phyloP scores from a whole-genome alignment of 2,113 vertebrate species.

The Gnathonemus longibarbis region DNA sequence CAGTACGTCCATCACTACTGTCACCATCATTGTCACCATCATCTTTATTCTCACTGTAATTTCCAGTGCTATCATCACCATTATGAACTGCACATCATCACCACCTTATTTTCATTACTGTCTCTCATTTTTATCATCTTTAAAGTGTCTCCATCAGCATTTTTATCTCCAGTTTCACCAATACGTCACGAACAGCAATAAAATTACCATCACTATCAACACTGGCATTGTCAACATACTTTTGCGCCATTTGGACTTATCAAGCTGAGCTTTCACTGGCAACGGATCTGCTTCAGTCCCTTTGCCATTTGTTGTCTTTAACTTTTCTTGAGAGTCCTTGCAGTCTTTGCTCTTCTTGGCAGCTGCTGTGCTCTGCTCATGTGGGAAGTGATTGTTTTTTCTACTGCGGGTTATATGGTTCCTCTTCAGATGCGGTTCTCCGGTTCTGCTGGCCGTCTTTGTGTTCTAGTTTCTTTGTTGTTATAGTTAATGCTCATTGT shows the following conservation, averaged over 20 bases:
- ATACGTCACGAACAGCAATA: not conserved
- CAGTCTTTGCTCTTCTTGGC: not conserved
- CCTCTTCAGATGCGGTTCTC: not conserved
- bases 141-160: not conserved
- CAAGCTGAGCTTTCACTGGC: not conserved
- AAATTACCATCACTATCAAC: not conserved
- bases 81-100: not conserved
- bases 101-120: not conserved
- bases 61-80: not conserved
- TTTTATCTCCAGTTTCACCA: not conserved
- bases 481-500: not conserved
- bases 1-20: constrained; percentile 53
- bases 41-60: not conserved
- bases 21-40: not conserved
- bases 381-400: not conserved
- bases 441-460: not conserved
- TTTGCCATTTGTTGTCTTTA: not conserved
- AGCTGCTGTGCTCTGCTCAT: not conserved
- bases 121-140: not conserved
- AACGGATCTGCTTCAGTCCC: not conserved
- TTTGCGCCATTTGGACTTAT: not conserved
- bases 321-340: not conserved
- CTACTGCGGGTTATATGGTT: not conserved
- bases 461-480: not conserved
- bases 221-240: not conserved